Percentiles rank a stretch among this genome's conserved stretches.
Conservation (phyloP, 2,888 invertebrate genomes). For the Dichetophora obliterata region DNA sequence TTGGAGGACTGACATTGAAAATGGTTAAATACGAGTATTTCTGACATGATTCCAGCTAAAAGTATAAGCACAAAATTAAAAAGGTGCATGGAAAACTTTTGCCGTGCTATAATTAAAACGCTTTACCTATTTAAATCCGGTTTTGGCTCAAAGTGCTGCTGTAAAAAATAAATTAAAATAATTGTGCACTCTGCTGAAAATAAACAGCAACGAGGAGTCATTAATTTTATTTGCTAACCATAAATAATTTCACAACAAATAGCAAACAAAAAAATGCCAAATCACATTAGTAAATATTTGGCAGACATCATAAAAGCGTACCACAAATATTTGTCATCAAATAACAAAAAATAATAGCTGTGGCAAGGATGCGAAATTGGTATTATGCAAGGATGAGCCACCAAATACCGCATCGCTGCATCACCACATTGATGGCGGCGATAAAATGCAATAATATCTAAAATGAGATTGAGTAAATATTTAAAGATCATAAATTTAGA, state of each 20-base stretch:
- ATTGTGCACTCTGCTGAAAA: neutral
- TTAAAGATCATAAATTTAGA: neutral
- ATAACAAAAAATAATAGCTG: neutral
- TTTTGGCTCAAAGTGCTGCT: neutral
- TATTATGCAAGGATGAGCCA: neutral
- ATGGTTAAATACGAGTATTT: neutral
- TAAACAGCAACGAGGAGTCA: constrained; percentile 6
- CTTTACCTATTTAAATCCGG: no score
- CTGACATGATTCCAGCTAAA: neutral
- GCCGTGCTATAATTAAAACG: no score
- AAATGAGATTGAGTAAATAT: constrained; percentile 7
- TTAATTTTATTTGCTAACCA: constrained; percentile 23
- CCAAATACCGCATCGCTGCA: neutral
- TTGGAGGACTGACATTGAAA: neutral
- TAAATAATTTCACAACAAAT: constrained; percentile 1
- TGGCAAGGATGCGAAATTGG: no score
- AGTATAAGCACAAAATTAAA: neutral
- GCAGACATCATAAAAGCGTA: constrained; percentile 21
- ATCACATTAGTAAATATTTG: constrained; percentile 36
- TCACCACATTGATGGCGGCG: no score
- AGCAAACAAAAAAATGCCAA: neutral
- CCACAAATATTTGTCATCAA: constrained; percentile 29
- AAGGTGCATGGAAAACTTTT: no score
- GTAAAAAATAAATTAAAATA: neutral
- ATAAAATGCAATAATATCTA: neutral